Percentiles rank a stretch among this genome's conserved stretches.
Conservation (phyloP, 2,113 vertebrate genomes). For the Ardeotis arabs region DNA sequence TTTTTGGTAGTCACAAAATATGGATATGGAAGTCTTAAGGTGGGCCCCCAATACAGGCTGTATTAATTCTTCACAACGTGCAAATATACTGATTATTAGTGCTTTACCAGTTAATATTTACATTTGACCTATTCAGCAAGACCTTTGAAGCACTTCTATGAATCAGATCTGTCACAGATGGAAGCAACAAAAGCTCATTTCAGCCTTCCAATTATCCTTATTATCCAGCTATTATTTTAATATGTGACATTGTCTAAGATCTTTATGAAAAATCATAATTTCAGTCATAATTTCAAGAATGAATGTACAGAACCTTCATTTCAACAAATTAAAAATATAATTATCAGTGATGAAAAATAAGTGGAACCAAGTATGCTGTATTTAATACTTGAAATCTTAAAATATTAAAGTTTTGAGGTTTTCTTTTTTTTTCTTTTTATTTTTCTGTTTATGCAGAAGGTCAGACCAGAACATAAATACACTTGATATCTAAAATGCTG, state of each 20-base stretch:
- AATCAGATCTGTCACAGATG: background rate
- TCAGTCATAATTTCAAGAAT: background rate
- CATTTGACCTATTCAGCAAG: background rate
- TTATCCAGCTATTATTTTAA: background rate
- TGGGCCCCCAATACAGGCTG: accelerated
- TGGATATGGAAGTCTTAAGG: background rate
- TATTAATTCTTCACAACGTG: background rate
- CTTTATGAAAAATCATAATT: background rate
- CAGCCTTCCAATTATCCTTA: background rate
- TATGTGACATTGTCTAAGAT: background rate
- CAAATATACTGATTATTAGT: background rate
- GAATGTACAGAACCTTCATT: background rate
- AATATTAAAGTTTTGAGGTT: background rate
- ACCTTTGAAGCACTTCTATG: background rate
- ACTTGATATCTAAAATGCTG: background rate
- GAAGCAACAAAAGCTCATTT: background rate
- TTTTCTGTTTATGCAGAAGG: background rate
- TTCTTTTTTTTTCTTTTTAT: background rate
- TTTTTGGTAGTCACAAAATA: background rate
- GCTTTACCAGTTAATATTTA: background rate
- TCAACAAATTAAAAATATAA: background rate
- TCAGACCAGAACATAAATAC: background rate
- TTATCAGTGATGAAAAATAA: background rate
- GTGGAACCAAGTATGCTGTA: background rate
- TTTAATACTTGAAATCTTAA: background rate